These are phyloP conservation scores for Brienomyrus longianalis DNA, from an alignment of 2,113 vertebrate genomes.

Conservation along the genomic window DNA sequence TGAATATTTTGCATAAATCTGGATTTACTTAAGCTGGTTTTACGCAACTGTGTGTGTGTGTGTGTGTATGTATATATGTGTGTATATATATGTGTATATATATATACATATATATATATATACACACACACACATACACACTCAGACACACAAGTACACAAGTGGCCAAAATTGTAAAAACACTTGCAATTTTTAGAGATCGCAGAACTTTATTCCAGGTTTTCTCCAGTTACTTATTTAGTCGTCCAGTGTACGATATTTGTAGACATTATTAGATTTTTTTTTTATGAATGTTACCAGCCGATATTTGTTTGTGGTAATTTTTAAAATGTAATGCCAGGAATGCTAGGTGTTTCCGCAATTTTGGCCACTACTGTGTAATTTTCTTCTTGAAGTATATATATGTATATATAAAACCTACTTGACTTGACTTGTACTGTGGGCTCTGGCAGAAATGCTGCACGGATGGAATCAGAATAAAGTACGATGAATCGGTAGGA, in stretches of 20 bases:
- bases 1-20: not conserved
- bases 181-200: too few relatives aligned
- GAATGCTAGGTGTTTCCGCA: not conserved
- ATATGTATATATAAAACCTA: too few relatives aligned
- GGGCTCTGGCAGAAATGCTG: not conserved
- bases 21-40: not conserved
- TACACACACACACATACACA: too few relatives aligned
- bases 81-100: too few relatives aligned
- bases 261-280: not conserved
- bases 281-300: not conserved
- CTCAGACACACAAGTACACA: too few relatives aligned
- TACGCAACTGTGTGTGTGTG: not conserved
- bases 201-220: not conserved
- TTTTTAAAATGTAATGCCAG: not conserved
- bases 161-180: not conserved
- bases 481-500: not conserved
- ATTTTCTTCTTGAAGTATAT: not conserved
- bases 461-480: not conserved
- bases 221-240: not conserved
- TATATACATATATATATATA: too few relatives aligned
- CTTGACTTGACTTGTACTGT: not conserved
- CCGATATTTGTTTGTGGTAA: not conserved
- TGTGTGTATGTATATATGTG: accelerated
- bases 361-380: not conserved
- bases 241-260: not conserved